Base-by-base conservation (phyloP, 2,888 invertebrate species). In the Gisinianus flammeolus region DNA sequence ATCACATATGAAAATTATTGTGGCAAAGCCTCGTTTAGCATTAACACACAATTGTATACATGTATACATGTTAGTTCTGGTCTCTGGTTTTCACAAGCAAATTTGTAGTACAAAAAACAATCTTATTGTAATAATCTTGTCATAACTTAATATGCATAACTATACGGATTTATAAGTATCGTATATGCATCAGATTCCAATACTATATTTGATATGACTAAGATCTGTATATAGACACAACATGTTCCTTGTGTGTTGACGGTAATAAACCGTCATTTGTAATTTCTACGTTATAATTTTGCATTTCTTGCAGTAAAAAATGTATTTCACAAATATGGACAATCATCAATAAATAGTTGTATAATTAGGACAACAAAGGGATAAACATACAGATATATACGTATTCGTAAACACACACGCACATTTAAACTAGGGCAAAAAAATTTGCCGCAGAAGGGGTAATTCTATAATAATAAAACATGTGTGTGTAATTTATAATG, bases 21-120 rank as follows among this genome's bases (percentile, higher is more conserved):
- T 22, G 26, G 62, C 28, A 72, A 75, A 66, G 62, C 67, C 79
- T 76, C 79, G 67, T 79, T 79, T 79, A 72, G 44, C 77, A 64
- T 64, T 64, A 58, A 58, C 72, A 76, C 64, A 76, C 54, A 66
- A 79, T 79, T 62, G 24, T 44, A 12, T 44, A 16, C 8, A n/a
- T n/a, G n/a, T n/a, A n/a, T n/a, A n/a, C 19, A 6, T 19, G 44
- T 44, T 79, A 66, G 79, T 79, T 79, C 64, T 79, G 79, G 79
- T 79, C 79, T 79, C 30, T 35, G 76, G 79, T 31, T 31, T 70
- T 71, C 52, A 44, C 22, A 26, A 28, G 19, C 44, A 44, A 44
- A 44, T 6, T 2, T 19, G 19, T 44, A 19, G 44, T 44, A 44
- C 19, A 44, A 2, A 16, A 4, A 4, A 44, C 19, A 44, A 44